Evolutionary conservation across 2,888 invertebrate genomes (phyloP).

Genomic region (Rhagonycha fulva): DNA sequence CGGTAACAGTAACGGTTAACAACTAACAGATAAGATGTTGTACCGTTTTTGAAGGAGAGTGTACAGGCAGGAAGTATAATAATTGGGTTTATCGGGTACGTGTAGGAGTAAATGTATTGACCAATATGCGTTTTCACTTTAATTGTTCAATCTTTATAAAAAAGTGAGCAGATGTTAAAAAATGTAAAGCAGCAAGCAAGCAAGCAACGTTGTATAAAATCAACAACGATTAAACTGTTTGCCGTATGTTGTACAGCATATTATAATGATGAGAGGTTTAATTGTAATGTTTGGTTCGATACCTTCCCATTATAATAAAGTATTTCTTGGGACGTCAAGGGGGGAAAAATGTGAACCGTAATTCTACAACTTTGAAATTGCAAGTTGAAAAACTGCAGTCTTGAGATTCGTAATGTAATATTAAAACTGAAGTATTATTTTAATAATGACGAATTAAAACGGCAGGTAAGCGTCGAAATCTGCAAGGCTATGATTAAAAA

Average conservation of each 20-base stretch:
- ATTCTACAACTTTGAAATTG: not conserved
- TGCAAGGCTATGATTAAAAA: conserved; percentile 53
- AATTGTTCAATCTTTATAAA: conserved; percentile 33
- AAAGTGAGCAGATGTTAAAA: conserved; percentile 28
- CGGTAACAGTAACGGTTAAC: not conserved
- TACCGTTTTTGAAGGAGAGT: conserved; percentile 8
- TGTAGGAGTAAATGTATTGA: conserved; percentile 34
- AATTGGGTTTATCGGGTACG: conserved; percentile 35
- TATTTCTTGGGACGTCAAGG: not conserved
- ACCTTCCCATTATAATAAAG: not conserved
- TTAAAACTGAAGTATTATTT: conserved; percentile 57
- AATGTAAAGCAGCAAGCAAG: conserved; percentile 20
- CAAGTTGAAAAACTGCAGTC: conserved; percentile 39
- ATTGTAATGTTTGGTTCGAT: not conserved
- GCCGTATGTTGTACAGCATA: conserved; percentile 8
- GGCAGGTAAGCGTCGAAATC: conserved; percentile 51
- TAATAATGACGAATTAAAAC: conserved; percentile 58
- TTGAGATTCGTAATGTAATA: conserved; percentile 53
- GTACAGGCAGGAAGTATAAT: conserved; percentile 36
- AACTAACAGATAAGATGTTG: not conserved
- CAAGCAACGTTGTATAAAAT: conserved; percentile 12
- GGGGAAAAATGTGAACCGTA: not conserved
- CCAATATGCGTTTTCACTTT: conserved; percentile 37
- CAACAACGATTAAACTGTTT: conserved; percentile 14
- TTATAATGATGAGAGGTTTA: conserved; percentile 3